These are phyloP conservation scores for Hipparchia sbordonii DNA, from an alignment of 2,888 invertebrate genomes.

Conservation along the genomic window DNA sequence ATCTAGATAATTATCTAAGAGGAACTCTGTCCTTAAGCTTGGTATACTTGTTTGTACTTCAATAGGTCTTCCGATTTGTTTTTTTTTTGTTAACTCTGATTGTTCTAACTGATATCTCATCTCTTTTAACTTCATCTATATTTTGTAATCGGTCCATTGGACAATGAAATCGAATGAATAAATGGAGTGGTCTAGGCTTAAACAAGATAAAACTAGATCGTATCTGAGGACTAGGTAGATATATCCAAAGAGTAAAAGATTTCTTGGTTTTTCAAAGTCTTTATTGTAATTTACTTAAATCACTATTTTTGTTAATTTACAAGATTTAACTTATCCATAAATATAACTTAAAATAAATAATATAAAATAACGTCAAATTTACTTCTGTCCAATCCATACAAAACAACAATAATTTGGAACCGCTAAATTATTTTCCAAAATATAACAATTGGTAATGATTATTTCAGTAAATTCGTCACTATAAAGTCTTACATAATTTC, in stretches of 20 bases:
- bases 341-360: slow-evolving; percentile 74
- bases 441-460: slow-evolving; percentile 50
- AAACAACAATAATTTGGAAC: slow-evolving; percentile 72
- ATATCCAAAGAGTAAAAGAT: slow-evolving; percentile 34
- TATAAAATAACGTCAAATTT: slow-evolving; percentile 77
- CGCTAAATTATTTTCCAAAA: slow-evolving; percentile 58
- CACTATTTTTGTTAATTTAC: slow-evolving; percentile 81
- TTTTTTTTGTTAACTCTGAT: no score
- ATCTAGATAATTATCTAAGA: no score
- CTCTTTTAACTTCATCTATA: no score
- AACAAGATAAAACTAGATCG: not conserved
- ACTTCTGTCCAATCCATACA: slow-evolving; percentile 60
- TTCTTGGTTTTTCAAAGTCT: slow-evolving; percentile 47
- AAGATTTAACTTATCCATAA: slow-evolving; percentile 71
- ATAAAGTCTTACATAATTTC: slow-evolving; percentile 37
- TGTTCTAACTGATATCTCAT: no score
- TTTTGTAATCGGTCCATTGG: no score
- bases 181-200: no score
- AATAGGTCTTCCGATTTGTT: no score
- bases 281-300: slow-evolving; percentile 67
- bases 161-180: no score
- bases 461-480: slow-evolving; percentile 54
- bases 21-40: no score
- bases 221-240: not conserved
- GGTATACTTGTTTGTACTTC: no score